A percentile compares a stretch with the other conserved stretches of the same genome.
Conservation (phyloP, 2,113 vertebrate species). For the Protomyctophum bolini region DNA sequence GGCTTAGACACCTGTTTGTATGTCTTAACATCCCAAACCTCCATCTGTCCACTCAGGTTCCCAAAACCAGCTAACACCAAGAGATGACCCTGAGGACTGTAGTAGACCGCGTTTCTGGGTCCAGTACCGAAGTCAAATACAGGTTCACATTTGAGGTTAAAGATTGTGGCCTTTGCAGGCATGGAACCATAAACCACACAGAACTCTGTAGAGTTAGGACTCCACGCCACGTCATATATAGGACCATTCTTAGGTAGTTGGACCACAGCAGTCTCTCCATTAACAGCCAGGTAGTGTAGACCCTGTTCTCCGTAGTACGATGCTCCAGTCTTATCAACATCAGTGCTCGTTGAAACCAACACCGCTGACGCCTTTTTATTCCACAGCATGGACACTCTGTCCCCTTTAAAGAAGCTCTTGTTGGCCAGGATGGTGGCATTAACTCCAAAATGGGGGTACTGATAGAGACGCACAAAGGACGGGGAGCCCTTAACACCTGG, state of each 20-base stretch:
- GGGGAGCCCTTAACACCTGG: conserved; percentile 92
- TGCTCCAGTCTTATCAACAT: conserved; percentile 93
- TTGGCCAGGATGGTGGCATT: conserved; percentile 88
- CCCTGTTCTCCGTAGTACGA: conserved; percentile 97
- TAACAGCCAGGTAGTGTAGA: conserved; percentile 86
- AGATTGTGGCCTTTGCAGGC: conserved; percentile 95
- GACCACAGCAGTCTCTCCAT: conserved; percentile 88
- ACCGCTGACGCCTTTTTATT: conserved; percentile 92
- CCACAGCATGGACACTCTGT: conserved; percentile 91
- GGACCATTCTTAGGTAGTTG: conserved; percentile 93
- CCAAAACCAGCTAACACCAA: conserved; percentile 94
- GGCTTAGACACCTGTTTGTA: conserved; percentile 92
- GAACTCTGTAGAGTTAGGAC: conserved; percentile 86
- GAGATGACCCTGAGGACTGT: conserved; percentile 92
- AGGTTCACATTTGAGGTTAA: conserved; percentile 91
- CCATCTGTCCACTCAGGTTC: conserved; percentile 94
- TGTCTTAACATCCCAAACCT: conserved; percentile 94
- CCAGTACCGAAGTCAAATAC: conserved; percentile 97
- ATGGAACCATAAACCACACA: conserved; percentile 98
- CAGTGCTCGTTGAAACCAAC: conserved; percentile 89
- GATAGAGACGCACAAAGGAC: conserved; percentile 92
- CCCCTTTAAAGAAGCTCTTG: conserved; percentile 97
- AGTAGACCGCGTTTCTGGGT: conserved; percentile 90
- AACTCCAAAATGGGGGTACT: conserved; percentile 90
- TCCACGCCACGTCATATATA: conserved; percentile 95